Percentiles rank a stretch among this genome's conserved stretches.
Evolutionary conservation across 2,888 invertebrate species (phyloP).

Genomic region (Drosophila prolongata): DNA sequence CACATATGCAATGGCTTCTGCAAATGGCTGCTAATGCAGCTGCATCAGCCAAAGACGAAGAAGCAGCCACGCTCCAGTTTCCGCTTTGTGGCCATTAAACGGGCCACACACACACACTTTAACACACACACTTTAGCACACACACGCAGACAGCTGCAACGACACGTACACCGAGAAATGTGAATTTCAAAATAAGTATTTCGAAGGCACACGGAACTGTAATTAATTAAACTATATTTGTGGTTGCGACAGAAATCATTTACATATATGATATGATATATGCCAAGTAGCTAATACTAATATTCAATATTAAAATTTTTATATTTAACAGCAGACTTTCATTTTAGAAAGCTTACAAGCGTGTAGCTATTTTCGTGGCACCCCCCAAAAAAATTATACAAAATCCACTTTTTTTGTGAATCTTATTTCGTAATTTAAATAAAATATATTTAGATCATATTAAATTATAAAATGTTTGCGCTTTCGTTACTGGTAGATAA

Average conservation of each 20-base stretch:
- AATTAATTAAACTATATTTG: background rate
- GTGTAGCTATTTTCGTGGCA: no score
- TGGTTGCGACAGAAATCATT: background rate
- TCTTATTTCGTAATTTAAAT: no score
- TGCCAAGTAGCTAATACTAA: no score
- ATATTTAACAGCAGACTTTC: no score
- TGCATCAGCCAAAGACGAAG: constrained; percentile 36
- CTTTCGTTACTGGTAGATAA: no score
- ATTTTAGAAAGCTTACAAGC: no score
- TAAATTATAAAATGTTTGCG: no score
- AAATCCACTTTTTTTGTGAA: no score
- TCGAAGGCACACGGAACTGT: background rate
- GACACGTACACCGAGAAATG: constrained; percentile 1
- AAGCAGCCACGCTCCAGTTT: constrained; percentile 71
- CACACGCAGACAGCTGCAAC: constrained; percentile 6
- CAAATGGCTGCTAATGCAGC: constrained; percentile 77
- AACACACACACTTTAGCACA: constrained; percentile 11
- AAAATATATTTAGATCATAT: no score
- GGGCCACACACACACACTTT: constrained; percentile 50
- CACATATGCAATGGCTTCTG: constrained; percentile 60
- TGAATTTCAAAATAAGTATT: background rate
- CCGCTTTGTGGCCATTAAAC: constrained; percentile 76
- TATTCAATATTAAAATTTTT: no score
- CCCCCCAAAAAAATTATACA: no score
- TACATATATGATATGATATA: no score